Evolutionary conservation across 2,797 vertebrate genomes (phyloP).

Genomic region (Jordanella pulchra): DNA sequence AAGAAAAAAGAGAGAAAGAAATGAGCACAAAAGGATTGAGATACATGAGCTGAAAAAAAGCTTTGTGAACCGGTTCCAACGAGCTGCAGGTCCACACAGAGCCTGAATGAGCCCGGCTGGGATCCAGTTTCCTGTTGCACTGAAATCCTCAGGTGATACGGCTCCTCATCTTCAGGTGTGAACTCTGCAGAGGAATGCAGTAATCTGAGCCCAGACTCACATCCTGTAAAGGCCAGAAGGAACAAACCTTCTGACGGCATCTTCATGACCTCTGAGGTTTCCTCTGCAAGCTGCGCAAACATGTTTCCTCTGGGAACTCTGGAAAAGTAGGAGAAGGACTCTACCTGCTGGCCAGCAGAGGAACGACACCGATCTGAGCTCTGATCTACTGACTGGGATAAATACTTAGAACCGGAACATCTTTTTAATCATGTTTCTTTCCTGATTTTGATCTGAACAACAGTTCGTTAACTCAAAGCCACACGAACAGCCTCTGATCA

Average conservation of each 20-base stretch:
- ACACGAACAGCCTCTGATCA: neutral
- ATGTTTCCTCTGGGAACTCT: neutral
- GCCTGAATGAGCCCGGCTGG: constrained; percentile 35
- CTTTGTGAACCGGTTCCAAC: constrained; percentile 33
- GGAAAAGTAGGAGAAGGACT: constrained; percentile 44
- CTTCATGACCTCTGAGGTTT: neutral
- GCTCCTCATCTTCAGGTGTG: constrained; percentile 23
- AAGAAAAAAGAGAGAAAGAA: too few relatives aligned
- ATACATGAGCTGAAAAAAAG: constrained; percentile 33
- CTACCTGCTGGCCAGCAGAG: constrained; percentile 61
- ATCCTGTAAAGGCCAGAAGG: neutral
- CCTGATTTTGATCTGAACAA: neutral
- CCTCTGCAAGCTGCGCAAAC: constrained; percentile 6
- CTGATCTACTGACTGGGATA: neutral
- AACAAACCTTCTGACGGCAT: neutral
- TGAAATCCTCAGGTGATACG: constrained; percentile 11
- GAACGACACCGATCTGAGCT: constrained; percentile 5
- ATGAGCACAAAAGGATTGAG: constrained; percentile 50
- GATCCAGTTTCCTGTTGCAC: constrained; percentile 61
- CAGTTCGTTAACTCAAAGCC: too few relatives aligned
- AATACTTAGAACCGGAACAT: neutral
- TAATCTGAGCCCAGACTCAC: constrained; percentile 3
- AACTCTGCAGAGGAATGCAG: constrained; percentile 27
- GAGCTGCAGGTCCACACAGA: constrained; percentile 47
- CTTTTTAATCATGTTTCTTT: constrained; percentile 35